Conservation (phyloP, 2,888 invertebrate species). For the Strigamia crassipes region DNA sequence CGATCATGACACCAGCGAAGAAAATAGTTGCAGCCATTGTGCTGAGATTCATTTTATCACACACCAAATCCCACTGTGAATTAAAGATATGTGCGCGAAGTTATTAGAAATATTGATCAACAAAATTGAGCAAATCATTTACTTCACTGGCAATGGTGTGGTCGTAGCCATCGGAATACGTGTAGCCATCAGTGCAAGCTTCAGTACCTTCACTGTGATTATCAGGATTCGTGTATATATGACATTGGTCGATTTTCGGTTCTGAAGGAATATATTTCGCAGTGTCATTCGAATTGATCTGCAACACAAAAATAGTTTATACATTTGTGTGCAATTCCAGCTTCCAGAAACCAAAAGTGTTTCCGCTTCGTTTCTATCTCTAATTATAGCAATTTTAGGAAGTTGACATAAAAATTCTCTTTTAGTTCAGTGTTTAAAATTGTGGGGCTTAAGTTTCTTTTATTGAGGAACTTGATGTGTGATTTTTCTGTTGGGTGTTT, state of each 20-base stretch:
- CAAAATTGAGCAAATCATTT: background rate
- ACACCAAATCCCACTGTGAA: conserved; percentile 59
- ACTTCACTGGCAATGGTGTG: background rate
- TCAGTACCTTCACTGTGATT: background rate
- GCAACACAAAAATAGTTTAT: no score
- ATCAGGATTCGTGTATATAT: background rate
- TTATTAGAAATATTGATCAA: background rate
- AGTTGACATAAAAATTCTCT: no score
- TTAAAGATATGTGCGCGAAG: background rate
- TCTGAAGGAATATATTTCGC: no score
- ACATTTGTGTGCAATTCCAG: no score
- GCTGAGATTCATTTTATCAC: conserved; percentile 57
- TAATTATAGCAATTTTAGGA: no score
- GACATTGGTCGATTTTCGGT: background rate
- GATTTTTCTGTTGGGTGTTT: no score
- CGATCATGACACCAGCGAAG: conserved; percentile 54
- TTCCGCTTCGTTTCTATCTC: no score
- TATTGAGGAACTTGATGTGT: no score
- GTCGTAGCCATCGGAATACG: background rate
- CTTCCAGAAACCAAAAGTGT: no score
- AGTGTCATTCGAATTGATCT: no score
- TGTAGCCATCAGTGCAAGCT: background rate
- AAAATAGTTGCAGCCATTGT: conserved; percentile 58
- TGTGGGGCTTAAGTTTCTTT: no score
- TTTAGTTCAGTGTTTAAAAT: no score